Evolutionary conservation across 2,888 invertebrate species (phyloP).

Genomic region (Pheosia gnoma): DNA sequence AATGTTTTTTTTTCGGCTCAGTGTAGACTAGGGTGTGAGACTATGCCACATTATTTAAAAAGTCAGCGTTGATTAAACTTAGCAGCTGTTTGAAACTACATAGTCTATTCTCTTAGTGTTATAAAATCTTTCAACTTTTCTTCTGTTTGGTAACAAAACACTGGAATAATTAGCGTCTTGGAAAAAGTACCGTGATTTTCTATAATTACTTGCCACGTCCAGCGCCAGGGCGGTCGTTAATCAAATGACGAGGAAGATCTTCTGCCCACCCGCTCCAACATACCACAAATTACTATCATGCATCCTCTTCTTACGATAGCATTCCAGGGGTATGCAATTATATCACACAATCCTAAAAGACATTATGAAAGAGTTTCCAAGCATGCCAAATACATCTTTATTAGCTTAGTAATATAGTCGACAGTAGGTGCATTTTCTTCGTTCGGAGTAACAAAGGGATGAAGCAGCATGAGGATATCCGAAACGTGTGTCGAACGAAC

Average conservation of each 20-base stretch:
- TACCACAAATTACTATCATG: constrained; percentile 6
- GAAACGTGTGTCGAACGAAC: constrained; percentile 9
- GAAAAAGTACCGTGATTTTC: constrained; percentile 27
- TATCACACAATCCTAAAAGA: constrained; percentile 5
- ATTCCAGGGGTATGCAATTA: constrained; percentile 39
- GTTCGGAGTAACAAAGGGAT: constrained; percentile 14
- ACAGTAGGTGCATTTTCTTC: constrained; percentile 11
- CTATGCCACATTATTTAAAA: background rate
- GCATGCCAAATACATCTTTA: constrained; percentile 10
- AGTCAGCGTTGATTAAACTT: background rate
- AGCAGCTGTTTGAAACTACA: background rate
- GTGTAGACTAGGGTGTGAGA: too few species aligned
- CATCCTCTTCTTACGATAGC: constrained; percentile 33
- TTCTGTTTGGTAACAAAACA: background rate
- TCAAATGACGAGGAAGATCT: constrained; percentile 30
- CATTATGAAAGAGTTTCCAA: background rate
- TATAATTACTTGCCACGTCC: constrained; percentile 46
- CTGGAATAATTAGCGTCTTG: constrained; percentile 22
- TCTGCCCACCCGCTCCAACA: constrained; percentile 30
- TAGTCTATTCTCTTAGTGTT: background rate
- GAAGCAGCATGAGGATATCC: constrained; percentile 7
- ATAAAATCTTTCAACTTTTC: background rate
- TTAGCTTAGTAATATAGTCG: constrained; percentile 6
- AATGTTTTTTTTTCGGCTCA: too few species aligned
- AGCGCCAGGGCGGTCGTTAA: constrained; percentile 32